Evolutionary conservation across 2,797 vertebrate species (phyloP), one percentile per base, ranked within the genome.

Genomic region (Malacoctenus gilli): DNA sequence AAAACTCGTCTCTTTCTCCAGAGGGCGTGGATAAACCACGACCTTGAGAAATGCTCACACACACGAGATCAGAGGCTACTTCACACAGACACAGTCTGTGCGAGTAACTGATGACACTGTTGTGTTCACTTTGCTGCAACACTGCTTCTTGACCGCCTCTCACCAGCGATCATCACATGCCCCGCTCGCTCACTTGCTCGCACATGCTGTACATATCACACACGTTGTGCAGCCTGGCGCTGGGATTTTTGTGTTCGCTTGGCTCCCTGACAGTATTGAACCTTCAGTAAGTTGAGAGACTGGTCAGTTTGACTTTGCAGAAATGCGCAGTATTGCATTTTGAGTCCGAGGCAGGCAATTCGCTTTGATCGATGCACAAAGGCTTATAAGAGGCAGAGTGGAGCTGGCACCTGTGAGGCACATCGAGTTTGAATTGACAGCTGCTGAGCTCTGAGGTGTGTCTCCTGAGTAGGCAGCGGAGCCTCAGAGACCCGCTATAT

Each of bases 281-380:
- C 70, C 68, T 51, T 73, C 72, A 38, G 36, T 57, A 37, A 66
- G 65, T 63, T 66, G 42, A 72, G 61, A 59, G 58, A 68, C 64
- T 51, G 74, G 77, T 77, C 72, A 73, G 71, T 84, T 86, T 79
- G 77, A 85, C 80, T 87, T 85, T 87, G 75, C 79, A 79, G 68
- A 83, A 83, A 85, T 79, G 61, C 72, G 61, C 80, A 72, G 67
- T 66, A 52, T 48, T 75, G 71, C 71, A 59, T 72, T 80, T 75
- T 82, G 63, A 87, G 72, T 63, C 64, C 48, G 37, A 54, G 76
- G 64, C 59, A 60, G 78, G 66, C 35, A n/a, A 31, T 40, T 77
- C 19, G 58, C 79, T 86, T 78, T 90, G 83, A 90, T 89, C 65
- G 35, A 83, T 82, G 70, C 74, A 75, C 59, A 70, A 60, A 82